Evolutionary conservation across 2,888 invertebrate species (phyloP).

Genomic region (Pyralis farinalis): DNA sequence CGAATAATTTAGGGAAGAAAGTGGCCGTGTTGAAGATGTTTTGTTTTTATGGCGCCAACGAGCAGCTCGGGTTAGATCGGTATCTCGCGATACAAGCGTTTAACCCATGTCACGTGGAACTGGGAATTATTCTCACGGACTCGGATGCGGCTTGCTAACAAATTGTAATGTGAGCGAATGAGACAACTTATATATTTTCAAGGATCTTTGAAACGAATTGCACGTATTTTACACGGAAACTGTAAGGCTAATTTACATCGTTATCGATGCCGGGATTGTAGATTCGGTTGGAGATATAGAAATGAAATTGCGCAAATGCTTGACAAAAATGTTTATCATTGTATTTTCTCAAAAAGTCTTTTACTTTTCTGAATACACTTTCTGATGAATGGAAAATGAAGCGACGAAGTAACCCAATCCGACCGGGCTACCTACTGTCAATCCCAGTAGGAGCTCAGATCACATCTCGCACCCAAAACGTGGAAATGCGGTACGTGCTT

Average conservation of each 20-base stretch:
- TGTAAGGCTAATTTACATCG: background rate
- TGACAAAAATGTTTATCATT: background rate
- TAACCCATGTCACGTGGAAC: conserved; percentile 78
- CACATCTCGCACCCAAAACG: conserved; percentile 33
- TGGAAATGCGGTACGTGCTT: conserved; percentile 38
- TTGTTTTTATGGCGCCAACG: conserved; percentile 81
- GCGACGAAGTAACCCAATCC: conserved; percentile 19
- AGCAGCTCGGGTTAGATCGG: conserved; percentile 75
- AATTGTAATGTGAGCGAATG: conserved; percentile 62
- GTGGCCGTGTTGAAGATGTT: conserved; percentile 73
- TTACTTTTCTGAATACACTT: no score
- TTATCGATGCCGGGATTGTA: background rate
- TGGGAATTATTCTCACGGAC: conserved; percentile 72
- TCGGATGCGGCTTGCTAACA: conserved; percentile 55
- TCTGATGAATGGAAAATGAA: background rate
- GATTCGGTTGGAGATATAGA: background rate
- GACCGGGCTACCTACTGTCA: conserved; percentile 24
- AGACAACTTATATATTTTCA: conserved; percentile 39
- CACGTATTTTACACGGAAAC: conserved; percentile 7
- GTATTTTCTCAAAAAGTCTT: no score
- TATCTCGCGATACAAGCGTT: conserved; percentile 76
- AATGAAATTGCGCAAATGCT: background rate
- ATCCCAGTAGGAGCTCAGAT: conserved; percentile 30
- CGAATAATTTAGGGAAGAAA: conserved; percentile 79
- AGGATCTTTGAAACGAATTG: conserved; percentile 18